Evolutionary conservation across 2,797 vertebrate species (phyloP), one percentile per base, ranked within the genome.

Genomic region (Synanceia verrucosa): DNA sequence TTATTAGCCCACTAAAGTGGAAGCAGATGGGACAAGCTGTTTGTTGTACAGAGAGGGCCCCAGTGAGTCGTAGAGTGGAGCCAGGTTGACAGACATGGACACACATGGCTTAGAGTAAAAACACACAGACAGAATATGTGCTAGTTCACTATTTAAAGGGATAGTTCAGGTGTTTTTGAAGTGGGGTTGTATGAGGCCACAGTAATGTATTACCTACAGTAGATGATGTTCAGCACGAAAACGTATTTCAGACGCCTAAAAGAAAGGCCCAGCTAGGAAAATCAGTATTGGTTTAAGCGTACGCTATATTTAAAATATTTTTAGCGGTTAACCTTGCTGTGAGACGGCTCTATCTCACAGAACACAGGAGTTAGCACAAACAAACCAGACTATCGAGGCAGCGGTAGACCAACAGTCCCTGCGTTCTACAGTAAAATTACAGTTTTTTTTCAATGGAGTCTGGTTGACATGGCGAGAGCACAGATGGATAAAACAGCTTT

Each of bases 11-110:
- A 44, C 61, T 83, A 64, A 79, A 86, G 78, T 88, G 71, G 65
- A 84, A 86, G 74, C 86, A 89, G 81, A 82, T 89, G 85, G 85
- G 79, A 74, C 29, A 23, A 60, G 67, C 51, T 72, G 65, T 84
- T 81, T 73, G 64, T 50, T 29, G 46, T 24, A 78, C 66, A 82
- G 64, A 75, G 44, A 70, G 47, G 37, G 19, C 47, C 75, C 39
- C 29, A 51, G 63, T 78, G 68, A 61, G 58, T 78, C 75, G 23
- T 66, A 69, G 71, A 80, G 43, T 65, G 34, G 53, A 70, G 69
- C 28, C 37, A 61, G 71, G 52, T 76, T 67, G 66, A 83, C 41
- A 53, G 43, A 50, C 65, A 37, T 1, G 64, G 39, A 64, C 34
- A 57, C 56, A 69, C 62, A 63, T 39, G 24, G 36, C 23, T 51